These are phyloP conservation scores for Oligia fasciuncula DNA, from an alignment of 2,888 invertebrate species.

Conservation along the genomic window DNA sequence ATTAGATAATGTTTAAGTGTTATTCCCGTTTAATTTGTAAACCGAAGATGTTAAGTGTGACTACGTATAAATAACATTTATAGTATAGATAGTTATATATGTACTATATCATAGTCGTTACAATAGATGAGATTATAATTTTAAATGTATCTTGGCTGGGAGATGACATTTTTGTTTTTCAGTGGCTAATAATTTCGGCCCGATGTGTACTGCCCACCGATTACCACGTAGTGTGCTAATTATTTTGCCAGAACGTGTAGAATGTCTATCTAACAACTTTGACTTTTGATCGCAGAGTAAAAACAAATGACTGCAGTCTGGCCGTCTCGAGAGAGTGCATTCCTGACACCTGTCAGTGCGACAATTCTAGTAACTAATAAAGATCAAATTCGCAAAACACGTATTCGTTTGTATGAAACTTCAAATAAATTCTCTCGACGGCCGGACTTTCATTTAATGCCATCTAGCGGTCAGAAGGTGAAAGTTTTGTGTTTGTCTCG, in stretches of 20 bases:
- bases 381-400: not conserved
- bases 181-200: constrained; percentile 69
- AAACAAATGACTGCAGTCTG: not conserved
- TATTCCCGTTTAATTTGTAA: constrained; percentile 78
- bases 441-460: constrained; percentile 4
- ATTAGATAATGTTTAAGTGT: constrained; percentile 80
- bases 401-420: not conserved
- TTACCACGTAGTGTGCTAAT: constrained; percentile 73
- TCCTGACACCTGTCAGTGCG: not conserved
- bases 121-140: constrained; percentile 64
- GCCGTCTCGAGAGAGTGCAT: not conserved
- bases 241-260: constrained; percentile 66
- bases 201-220: constrained; percentile 80
- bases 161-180: constrained; percentile 52
- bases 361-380: not conserved
- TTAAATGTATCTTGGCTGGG: constrained; percentile 66
- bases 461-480: constrained; percentile 21
- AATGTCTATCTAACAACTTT: not conserved
- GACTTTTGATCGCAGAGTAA: not conserved
- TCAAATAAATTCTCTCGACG: not conserved
- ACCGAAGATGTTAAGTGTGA: constrained; percentile 75
- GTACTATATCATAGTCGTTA: constrained; percentile 65
- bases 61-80: constrained; percentile 60
- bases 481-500: not conserved
- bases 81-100: constrained; percentile 65